These are phyloP conservation scores for Eira barbara DNA, from an alignment of 2,113 vertebrate genomes.

Conservation along the genomic window DNA sequence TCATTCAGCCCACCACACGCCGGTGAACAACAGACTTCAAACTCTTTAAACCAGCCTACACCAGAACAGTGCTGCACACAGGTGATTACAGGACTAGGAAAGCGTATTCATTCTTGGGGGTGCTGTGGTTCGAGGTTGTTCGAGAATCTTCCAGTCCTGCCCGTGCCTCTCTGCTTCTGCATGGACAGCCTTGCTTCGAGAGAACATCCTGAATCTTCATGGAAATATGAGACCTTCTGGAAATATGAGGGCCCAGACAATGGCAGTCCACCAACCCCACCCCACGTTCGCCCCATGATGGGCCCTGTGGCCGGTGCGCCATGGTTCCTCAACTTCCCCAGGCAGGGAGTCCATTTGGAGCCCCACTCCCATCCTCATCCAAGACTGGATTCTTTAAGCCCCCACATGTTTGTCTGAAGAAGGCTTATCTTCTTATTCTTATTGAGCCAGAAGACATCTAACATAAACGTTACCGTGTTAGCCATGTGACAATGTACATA, in stretches of 20 bases:
- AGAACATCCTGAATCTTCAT: not conserved
- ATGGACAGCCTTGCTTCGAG: not conserved
- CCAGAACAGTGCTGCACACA: not conserved
- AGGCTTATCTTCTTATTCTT: not conserved
- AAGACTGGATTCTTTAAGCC: not conserved
- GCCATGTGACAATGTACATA: not conserved
- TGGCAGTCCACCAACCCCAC: not conserved
- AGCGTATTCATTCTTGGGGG: not conserved
- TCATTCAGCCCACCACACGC: not conserved
- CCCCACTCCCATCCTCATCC: not conserved
- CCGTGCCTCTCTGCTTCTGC: not conserved
- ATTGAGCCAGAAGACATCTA: not conserved
- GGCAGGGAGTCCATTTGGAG: not conserved
- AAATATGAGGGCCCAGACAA: not conserved
- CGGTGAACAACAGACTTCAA: not conserved
- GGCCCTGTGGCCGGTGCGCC: accelerated
- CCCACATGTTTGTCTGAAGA: not conserved
- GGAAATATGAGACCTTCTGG: not conserved
- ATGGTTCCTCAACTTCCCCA: not conserved
- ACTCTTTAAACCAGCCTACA: not conserved
- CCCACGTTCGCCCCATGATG: accelerated
- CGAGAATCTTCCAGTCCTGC: too few relatives aligned
- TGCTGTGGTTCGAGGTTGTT: not conserved
- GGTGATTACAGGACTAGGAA: too few relatives aligned
- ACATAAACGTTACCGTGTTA: not conserved